A percentile compares a stretch with the other conserved stretches of the same genome.
Evolutionary conservation across 2,113 vertebrate species (phyloP).

Genomic region (Cariama cristata): DNA sequence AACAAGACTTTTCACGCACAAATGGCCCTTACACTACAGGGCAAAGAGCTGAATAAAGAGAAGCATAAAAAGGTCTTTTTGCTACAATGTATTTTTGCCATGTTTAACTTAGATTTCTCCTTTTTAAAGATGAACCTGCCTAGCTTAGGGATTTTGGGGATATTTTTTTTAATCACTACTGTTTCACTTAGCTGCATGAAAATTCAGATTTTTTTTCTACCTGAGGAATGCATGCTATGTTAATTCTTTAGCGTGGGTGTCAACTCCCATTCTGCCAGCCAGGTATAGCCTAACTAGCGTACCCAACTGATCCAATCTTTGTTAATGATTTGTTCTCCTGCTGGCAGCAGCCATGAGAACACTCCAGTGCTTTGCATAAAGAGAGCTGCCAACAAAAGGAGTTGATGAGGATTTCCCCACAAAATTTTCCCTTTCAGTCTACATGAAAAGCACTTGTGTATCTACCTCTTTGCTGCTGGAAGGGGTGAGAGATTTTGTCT

Average conservation of each 20-base stretch:
- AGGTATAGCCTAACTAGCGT: background rate
- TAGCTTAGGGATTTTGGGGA: constrained; percentile 58
- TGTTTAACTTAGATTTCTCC: constrained; percentile 42
- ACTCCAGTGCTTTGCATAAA: constrained; percentile 23
- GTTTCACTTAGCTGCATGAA: constrained; percentile 34
- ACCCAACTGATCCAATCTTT: background rate
- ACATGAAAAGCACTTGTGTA: background rate
- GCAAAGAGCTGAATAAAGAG: constrained; percentile 59
- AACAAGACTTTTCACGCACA: constrained; percentile 65
- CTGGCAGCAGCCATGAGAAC: constrained; percentile 2
- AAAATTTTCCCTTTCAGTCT: background rate
- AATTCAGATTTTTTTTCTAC: background rate
- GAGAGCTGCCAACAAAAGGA: constrained; percentile 40
- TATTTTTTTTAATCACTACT: constrained; percentile 26
- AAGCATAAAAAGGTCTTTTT: background rate
- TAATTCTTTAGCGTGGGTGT: background rate
- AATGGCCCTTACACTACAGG: constrained; percentile 46
- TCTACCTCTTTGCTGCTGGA: constrained; percentile 39
- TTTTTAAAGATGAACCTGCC: constrained; percentile 30
- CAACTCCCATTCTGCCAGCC: background rate
- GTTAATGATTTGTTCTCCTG: background rate
- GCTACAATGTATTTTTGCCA: constrained; percentile 24
- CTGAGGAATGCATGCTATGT: background rate
- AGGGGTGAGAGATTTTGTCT: background rate
- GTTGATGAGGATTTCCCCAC: constrained; percentile 20